Base-by-base conservation (phyloP, 1,140 invertebrate species). In the Littorina saxatilis region DNA sequence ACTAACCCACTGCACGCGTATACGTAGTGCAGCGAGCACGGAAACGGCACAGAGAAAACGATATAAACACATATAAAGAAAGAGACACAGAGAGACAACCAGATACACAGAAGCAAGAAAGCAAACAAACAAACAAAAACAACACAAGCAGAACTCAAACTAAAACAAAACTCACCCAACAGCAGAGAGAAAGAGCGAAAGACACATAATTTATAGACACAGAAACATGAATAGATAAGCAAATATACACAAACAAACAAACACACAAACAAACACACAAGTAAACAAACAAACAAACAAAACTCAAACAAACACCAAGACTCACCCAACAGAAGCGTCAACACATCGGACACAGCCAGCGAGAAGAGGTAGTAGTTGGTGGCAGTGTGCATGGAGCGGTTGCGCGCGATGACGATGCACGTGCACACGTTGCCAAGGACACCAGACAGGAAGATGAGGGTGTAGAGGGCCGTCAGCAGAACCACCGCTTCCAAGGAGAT, bases 331-430 rank as follows among this genome's bases (percentile, higher is more conserved):
- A 94, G 73, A 1, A 99, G 94, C 1, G 98, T 94, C 11, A 99
- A 91, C 35, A 99, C 94, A 91, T 99, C 98, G 0, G 97, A 98
- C 50, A 99, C 94, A 2, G 98, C 97, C 86, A 99, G 93, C 90
- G 95, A 96, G 90, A 98, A 98, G 52, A 99, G 94, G 90, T 99
- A 98, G 88, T 96, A 98, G 91, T 99, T 99, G 27, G 94, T 95
- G 2, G 93, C 93, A 9, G 94, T 94, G 85, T 94, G 93, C 96
- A 99, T 97, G n/a, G 95, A 96, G 89, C 96, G 96, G 92, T 98
- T 98, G 84, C 95, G 94, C 35, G 95, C 94, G 75, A 99, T 99
- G 15, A 99, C 98, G 63, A 98, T 94, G 91, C 98, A 99, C 9
- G 98, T 99, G 90, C 95, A 96, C 11, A 98, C 93, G 91, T 99